Evolutionary conservation across 2,113 vertebrate genomes (phyloP).

Genomic region (Micronisus gabar): DNA sequence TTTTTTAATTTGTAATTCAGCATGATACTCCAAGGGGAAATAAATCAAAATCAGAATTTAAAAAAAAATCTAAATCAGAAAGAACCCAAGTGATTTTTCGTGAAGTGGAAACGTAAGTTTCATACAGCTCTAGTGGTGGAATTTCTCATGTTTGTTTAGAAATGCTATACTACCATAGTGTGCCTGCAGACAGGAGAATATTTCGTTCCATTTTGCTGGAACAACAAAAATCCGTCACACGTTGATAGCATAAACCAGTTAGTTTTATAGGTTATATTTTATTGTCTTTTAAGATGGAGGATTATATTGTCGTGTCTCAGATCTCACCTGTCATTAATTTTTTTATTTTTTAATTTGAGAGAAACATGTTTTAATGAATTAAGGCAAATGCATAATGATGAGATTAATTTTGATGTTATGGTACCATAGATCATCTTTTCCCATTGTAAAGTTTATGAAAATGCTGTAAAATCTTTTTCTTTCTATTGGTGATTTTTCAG

Average conservation of each 20-base stretch:
- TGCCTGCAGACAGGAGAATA: neutral
- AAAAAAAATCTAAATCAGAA: neutral
- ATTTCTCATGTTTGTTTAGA: neutral
- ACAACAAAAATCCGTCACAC: neutral
- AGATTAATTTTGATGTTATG: neutral
- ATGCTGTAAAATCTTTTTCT: neutral
- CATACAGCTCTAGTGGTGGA: slow-evolving; percentile 10
- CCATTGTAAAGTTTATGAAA: neutral
- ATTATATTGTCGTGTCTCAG: neutral
- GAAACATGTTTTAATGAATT: neutral
- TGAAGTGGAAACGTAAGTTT: neutral
- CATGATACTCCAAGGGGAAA: neutral
- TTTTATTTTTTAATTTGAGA: neutral
- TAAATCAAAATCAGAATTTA: neutral
- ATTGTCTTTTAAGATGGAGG: neutral
- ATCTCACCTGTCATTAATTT: neutral
- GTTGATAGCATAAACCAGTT: neutral
- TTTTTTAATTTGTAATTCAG: neutral
- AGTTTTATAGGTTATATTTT: neutral
- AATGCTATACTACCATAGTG: neutral
- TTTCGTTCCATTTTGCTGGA: neutral
- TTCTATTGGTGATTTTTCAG: neutral
- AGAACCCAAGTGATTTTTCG: neutral
- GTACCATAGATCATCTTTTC: neutral
- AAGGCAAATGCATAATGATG: neutral